phyloP scores from a whole-genome alignment of 2,888 invertebrate species.

The Pantelozetes paolii region DNA sequence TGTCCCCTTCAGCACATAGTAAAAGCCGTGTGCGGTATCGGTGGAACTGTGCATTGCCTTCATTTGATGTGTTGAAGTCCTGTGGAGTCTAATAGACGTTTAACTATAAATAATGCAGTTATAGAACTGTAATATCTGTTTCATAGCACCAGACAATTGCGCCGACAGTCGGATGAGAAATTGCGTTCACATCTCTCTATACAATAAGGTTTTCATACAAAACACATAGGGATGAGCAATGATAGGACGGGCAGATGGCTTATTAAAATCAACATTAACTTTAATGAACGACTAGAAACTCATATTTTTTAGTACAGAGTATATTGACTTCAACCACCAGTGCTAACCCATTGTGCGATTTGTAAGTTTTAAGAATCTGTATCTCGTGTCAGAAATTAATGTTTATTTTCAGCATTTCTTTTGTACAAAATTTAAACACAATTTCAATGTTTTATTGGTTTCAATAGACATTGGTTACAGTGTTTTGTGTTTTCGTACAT shows the following conservation, averaged over 20 bases:
- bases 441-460: too few relatives aligned
- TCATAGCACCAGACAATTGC: conserved; percentile 31
- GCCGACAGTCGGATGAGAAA: conserved; percentile 27
- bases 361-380: not conserved
- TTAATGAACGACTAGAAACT: conserved; percentile 25
- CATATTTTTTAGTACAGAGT: conserved; percentile 12
- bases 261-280: conserved; percentile 29
- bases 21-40: not conserved
- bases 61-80: conserved; percentile 31
- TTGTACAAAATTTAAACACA: too few relatives aligned
- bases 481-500: too few relatives aligned
- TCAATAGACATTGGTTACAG: too few relatives aligned
- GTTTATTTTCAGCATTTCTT: too few relatives aligned
- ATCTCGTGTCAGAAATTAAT: not conserved
- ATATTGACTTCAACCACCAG: not conserved
- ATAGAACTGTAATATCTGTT: conserved; percentile 34
- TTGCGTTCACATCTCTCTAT: conserved; percentile 15
- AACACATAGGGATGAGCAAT: not conserved
- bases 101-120: conserved; percentile 37
- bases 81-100: conserved; percentile 35
- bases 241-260: conserved; percentile 25
- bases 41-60: not conserved
- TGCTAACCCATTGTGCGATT: not conserved
- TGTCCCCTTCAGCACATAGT: not conserved
- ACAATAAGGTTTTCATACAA: not conserved